These are phyloP conservation scores for Rhopalosiphum maidis DNA, from an alignment of 1,140 invertebrate species.

Conservation along the genomic window DNA sequence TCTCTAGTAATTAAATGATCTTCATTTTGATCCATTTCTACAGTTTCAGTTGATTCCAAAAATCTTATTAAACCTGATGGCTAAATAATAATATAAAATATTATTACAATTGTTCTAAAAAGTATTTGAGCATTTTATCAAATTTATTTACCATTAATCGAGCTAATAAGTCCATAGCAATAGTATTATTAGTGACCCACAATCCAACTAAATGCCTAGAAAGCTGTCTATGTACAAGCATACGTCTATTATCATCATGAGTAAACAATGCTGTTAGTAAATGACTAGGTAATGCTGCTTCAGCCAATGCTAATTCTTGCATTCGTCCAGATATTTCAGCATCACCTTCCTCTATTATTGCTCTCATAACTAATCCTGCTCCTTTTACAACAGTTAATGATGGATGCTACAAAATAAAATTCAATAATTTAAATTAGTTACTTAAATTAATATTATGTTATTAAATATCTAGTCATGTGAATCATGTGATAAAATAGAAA, in stretches of 20 bases:
- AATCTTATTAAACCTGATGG: conserved; percentile 88
- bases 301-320: conserved; percentile 94
- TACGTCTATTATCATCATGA: conserved; percentile 75
- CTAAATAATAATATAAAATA: conserved; percentile 63
- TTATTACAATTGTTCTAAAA: background rate
- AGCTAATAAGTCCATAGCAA: conserved; percentile 85
- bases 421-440: background rate
- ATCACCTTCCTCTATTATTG: conserved; percentile 96
- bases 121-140: background rate
- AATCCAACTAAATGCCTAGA: conserved; percentile 95
- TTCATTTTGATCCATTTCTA: conserved; percentile 78
- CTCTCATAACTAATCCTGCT: conserved; percentile 94
- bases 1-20: conserved; percentile 85
- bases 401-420: conserved; percentile 75
- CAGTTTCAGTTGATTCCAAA: conserved; percentile 85
- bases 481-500: no score
- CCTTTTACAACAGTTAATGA: conserved; percentile 98
- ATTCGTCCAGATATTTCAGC: conserved; percentile 88
- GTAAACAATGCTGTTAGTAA: conserved; percentile 91
- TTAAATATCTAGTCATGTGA: no score
- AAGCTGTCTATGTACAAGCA: conserved; percentile 87
- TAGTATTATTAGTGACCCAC: conserved; percentile 96
- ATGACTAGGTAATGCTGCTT: conserved; percentile 95
- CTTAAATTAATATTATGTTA: background rate
- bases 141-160: conserved; percentile 84